Evolutionary conservation across 2,888 invertebrate species (phyloP).

Genomic region (Apamea crenata): DNA sequence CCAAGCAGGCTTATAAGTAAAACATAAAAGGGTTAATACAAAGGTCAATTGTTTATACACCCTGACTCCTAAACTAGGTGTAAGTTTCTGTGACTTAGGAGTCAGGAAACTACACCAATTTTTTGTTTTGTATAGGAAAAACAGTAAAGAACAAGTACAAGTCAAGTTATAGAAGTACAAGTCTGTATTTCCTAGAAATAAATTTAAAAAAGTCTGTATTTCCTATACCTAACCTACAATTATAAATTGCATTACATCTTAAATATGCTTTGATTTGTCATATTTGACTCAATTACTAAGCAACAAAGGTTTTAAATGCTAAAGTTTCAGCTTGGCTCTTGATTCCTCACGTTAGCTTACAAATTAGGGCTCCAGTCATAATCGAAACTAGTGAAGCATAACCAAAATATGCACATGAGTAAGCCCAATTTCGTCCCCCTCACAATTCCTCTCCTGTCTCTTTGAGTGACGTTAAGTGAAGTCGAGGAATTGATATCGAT

Average conservation of each 20-base stretch:
- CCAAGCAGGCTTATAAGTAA: too few species aligned
- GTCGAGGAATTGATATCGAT: not conserved
- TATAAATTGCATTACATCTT: too few species aligned
- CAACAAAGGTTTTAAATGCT: not conserved
- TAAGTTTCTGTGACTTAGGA: too few species aligned
- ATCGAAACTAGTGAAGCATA: slow-evolving; percentile 18
- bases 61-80: too few species aligned
- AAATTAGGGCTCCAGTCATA: slow-evolving; percentile 16
- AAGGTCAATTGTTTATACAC: too few species aligned
- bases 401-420: slow-evolving; percentile 22
- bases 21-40: not conserved
- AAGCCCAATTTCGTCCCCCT: not conserved
- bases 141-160: too few species aligned
- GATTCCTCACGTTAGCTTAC: slow-evolving; percentile 11
- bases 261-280: not conserved
- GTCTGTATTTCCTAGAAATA: too few species aligned
- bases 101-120: too few species aligned
- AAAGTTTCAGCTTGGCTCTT: not conserved
- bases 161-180: too few species aligned
- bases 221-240: too few species aligned
- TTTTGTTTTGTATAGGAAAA: too few species aligned
- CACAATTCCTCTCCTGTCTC: not conserved
- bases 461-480: not conserved
- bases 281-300: not conserved
- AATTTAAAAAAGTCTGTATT: too few species aligned